Evolutionary conservation across 2,888 invertebrate genomes (phyloP).

Genomic region (Iphiclides podalirius): DNA sequence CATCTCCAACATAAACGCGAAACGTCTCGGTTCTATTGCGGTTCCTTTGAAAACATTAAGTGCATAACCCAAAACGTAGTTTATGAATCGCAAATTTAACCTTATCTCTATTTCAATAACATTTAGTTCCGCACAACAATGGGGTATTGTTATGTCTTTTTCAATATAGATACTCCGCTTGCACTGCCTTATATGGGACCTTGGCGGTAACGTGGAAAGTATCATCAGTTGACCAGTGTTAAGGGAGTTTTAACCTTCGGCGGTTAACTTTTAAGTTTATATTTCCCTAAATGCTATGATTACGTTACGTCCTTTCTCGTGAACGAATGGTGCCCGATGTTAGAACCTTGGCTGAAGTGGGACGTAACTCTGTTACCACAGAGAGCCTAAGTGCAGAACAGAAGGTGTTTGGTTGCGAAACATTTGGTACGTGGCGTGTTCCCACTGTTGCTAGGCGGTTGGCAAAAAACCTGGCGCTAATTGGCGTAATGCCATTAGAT

Average conservation of each 20-base stretch:
- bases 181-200: slow-evolving; percentile 60
- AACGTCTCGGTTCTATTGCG: slow-evolving; percentile 49
- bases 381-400: slow-evolving; percentile 68
- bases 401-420: slow-evolving; percentile 62
- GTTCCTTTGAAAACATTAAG: slow-evolving; percentile 47
- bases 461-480: slow-evolving; percentile 20
- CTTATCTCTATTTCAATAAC: slow-evolving; percentile 23
- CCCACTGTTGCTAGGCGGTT: slow-evolving; percentile 47
- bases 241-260: slow-evolving; percentile 30
- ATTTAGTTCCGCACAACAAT: slow-evolving; percentile 29
- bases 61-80: slow-evolving; percentile 23
- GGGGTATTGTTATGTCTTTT: slow-evolving; percentile 41
- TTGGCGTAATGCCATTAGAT: neutral
- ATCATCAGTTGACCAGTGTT: slow-evolving; percentile 47
- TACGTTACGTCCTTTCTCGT: slow-evolving; percentile 35
- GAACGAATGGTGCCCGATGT: slow-evolving; percentile 43
- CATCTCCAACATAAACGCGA: slow-evolving; percentile 40
- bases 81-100: slow-evolving; percentile 16
- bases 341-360: slow-evolving; percentile 75
- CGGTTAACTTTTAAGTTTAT: slow-evolving; percentile 6
- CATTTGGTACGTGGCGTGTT: slow-evolving; percentile 43
- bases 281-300: slow-evolving; percentile 21
- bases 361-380: slow-evolving; percentile 69
- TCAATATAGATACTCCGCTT: slow-evolving; percentile 47
- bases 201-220: slow-evolving; percentile 63